phyloP scores from a whole-genome alignment of 53 echinoderm and acorn worm genomes.

The Crossaster papposus region DNA sequence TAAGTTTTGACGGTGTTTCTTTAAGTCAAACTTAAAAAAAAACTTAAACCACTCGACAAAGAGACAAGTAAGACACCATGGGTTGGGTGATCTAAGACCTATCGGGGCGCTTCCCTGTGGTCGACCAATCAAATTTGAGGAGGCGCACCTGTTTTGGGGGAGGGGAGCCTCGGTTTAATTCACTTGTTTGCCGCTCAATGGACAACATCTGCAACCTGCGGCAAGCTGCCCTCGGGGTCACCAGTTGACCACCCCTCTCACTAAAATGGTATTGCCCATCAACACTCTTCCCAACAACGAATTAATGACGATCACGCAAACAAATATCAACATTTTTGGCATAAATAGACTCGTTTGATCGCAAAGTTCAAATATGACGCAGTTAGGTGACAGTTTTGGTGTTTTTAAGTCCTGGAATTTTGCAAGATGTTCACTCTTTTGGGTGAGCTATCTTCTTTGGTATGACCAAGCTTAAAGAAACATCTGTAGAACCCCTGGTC shows the following conservation, averaged over 20 bases:
- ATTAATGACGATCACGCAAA: conserved; percentile 10
- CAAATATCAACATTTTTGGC: not conserved
- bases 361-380: not conserved
- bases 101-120: conserved; percentile 57
- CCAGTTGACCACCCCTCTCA: conserved; percentile 8
- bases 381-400: not conserved
- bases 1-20: not conserved
- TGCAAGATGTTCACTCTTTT: not conserved
- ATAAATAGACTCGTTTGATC: not conserved
- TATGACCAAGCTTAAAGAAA: conserved; percentile 9
- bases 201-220: conserved; percentile 61
- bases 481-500: conserved; percentile 30
- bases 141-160: conserved; percentile 45
- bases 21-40: not conserved
- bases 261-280: conserved; percentile 32
- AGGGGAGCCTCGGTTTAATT: conserved; percentile 37
- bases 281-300: conserved; percentile 2
- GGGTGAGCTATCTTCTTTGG: conserved; percentile 10
- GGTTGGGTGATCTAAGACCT: conserved; percentile 28
- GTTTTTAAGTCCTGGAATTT: not conserved
- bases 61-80: not conserved
- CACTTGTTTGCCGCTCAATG: conserved; percentile 55
- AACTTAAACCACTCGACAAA: not conserved
- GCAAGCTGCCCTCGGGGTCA: conserved; percentile 57
- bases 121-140: conserved; percentile 61